Evolutionary conservation across 2,888 invertebrate species (phyloP), one percentile per base, ranked within the genome.

Genomic region (Parascotia fuliginaria): DNA sequence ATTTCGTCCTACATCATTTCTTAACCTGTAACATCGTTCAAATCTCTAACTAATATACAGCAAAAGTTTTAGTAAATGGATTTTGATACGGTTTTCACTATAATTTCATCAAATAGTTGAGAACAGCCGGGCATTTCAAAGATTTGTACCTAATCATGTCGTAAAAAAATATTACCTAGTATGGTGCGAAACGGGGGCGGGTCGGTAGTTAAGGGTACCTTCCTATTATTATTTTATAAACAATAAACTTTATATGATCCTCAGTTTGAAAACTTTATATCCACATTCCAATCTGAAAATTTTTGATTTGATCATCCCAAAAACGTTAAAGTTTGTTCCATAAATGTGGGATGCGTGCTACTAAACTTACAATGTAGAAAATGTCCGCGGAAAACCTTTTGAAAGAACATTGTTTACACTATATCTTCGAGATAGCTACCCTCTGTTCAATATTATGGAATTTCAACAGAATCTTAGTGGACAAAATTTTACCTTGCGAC

Each of bases 361-460:
- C 42, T 38, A 58, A 54, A 65, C 52, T 44, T 57, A 58, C 59
- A 59, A 60, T 62, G 70, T 65, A 52, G 51, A 52, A 60, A 62
- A 55, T 57, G 54, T 53, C 46, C 34, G 41, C 42, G 34, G 58
- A 43, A 55, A 64, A 48, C 51, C 32, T 40, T 28, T 33, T 50
- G 53, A 48, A 48, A 45, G 54, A 65, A 68, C 69, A 65, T 65
- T 69, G 70, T 65, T 66, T 57, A 65, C 66, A 53, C 37, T 69
- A 65, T 61, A 65, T 67, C 56, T 69, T 55, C 42, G 49, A 57
- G 53, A 69, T 62, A 51, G 66, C 59, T 52, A 43, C 54, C 56
- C 51, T 66, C 52, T 51, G 51, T 59, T 65, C 49, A 32, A 55
- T 61, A 47, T 66, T 58, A 56, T 56, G 53, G 58, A 61, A 60